These are phyloP conservation scores for Epizoanthus fatuus DNA, from an alignment of 92 coral and sea anemone species.

Conservation along the genomic window DNA sequence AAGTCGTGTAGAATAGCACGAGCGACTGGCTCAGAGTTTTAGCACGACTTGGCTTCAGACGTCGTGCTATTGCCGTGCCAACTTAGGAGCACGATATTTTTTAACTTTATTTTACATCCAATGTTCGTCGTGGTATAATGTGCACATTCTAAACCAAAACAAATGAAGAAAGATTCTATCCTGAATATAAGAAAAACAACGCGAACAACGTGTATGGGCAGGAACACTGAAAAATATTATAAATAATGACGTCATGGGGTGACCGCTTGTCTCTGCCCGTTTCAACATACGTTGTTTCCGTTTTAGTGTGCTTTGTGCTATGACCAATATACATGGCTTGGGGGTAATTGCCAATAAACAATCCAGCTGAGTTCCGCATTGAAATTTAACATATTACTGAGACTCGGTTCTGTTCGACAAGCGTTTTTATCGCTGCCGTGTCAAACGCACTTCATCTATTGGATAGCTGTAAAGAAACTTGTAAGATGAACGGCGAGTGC, in stretches of 20 bases:
- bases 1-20: too few species aligned
- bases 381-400: constrained; percentile 36
- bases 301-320: background rate
- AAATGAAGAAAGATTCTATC: too few species aligned
- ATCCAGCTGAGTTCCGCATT: constrained; percentile 43
- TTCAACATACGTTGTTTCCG: background rate
- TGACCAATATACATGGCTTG: background rate
- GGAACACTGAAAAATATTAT: background rate
- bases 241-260: constrained; percentile 19
- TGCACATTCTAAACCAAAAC: too few species aligned
- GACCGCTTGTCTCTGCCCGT: background rate
- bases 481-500: constrained; percentile 87
- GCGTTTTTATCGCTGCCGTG: background rate
- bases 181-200: too few species aligned
- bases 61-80: too few species aligned
- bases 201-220: too few species aligned
- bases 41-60: too few species aligned
- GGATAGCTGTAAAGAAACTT: background rate
- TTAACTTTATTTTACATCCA: too few species aligned
- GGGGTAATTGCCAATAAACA: constrained; percentile 38
- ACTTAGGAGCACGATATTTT: too few species aligned
- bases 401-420: constrained; percentile 10
- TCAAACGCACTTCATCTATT: background rate
- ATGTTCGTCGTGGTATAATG: too few species aligned
- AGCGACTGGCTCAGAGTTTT: too few species aligned